Evolutionary conservation across 2,888 invertebrate genomes (phyloP).

Genomic region (Geotrupes spiniger): DNA sequence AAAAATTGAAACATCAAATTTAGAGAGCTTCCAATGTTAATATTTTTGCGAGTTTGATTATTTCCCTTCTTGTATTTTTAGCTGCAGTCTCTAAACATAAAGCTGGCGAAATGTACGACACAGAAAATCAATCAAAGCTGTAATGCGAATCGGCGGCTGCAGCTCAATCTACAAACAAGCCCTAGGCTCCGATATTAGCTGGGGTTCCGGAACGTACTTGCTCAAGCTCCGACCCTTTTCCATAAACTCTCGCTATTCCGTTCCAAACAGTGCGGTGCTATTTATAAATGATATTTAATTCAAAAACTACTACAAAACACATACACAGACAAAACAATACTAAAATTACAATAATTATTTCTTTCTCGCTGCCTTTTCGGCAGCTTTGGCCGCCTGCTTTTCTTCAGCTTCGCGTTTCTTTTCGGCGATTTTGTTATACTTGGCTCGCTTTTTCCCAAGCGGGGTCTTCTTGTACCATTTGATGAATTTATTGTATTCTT

Average conservation of each 20-base stretch:
- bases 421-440: constrained; percentile 32
- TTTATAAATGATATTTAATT: not conserved
- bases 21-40: too few species aligned
- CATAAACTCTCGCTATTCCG: not conserved
- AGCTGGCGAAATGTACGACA: constrained; percentile 19
- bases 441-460: constrained; percentile 40
- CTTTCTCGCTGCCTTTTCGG: constrained; percentile 16
- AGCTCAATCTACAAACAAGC: constrained; percentile 41
- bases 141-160: constrained; percentile 45
- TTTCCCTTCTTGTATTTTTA: too few species aligned
- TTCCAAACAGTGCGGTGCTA: too few species aligned
- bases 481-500: constrained; percentile 52
- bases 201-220: constrained; percentile 6
- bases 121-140: constrained; percentile 28
- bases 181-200: constrained; percentile 33
- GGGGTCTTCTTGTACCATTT: constrained; percentile 52
- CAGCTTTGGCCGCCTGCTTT: constrained; percentile 37
- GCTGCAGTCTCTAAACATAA: too few species aligned
- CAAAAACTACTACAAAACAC: constrained; percentile 12
- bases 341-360: constrained; percentile 8
- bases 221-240: not conserved
- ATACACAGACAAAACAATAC: not conserved
- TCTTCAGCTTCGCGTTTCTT: constrained; percentile 32
- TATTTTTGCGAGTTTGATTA: too few species aligned
- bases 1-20: too few species aligned